Base-by-base conservation (phyloP, 2,113 vertebrate species). In the Siniperca knerii region DNA sequence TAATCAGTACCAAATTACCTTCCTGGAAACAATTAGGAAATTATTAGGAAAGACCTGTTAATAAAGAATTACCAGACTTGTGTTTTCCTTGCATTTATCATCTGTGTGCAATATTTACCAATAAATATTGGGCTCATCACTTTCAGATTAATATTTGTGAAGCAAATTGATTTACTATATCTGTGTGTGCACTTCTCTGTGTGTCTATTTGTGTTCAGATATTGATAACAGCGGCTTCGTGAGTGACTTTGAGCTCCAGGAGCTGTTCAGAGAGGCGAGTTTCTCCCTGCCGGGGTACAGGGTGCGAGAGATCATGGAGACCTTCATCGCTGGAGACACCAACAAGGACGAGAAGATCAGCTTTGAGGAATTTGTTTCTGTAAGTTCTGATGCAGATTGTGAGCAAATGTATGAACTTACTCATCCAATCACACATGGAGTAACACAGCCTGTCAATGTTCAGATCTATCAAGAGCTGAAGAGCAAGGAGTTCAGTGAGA, bases 331-430 rank as follows among this genome's bases (percentile, higher is more conserved):
- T 2, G 96, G 97, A 20, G 98, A 99, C 85, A 96, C 91, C 93
- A 98, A 96, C 95, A 99, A 98, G 89, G 98, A 99, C 0, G 97
- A 97, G 61, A 98, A 96, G 94, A 98, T 99, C 93, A 97, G 96
- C 93, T 99, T 99, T 77, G 97, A 98, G 88, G 98, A 99, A 79
- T 99, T 99, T 95, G 98, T 99, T 5, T 96, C 94, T 25, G 98
- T 99, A 95, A 96, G 97, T 54, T 60, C n/a, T 8, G 10, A 52
- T 18, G 1, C 8, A 40, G 40, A 20, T 0, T 29, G 0, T 20
- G 6, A 73, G 46, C n/a, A 69, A n/a, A 61, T 37, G 2, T 0
- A 9, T 0, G 2, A n/a, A 21, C 1, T 0, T 8, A 15, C 9
- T 21, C 20, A 8, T 5, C 2, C 0, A 16, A 1, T 8, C 1